phyloP scores from a whole-genome alignment of 2,888 invertebrate genomes.

The Thelaira solivaga region DNA sequence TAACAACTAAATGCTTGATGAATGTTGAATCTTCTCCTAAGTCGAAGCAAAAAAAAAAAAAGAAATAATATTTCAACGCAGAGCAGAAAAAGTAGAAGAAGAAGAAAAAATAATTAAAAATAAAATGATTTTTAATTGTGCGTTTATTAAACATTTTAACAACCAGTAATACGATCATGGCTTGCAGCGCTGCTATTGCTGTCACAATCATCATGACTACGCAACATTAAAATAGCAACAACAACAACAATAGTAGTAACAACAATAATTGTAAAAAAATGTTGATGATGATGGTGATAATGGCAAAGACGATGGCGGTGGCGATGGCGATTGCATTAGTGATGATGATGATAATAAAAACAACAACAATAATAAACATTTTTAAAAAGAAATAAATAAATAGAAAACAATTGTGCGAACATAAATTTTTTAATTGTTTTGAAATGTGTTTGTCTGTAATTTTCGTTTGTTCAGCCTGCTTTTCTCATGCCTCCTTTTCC shows the following conservation, averaged over 20 bases:
- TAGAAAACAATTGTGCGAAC: conserved; percentile 58
- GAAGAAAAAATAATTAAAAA: conserved; percentile 21
- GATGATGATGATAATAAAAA: background rate
- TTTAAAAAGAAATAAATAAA: too few relatives aligned
- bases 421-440: conserved; percentile 49
- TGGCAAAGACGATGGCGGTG: conserved; percentile 12
- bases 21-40: conserved; percentile 33
- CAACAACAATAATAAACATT: too few relatives aligned
- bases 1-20: conserved; percentile 48
- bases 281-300: conserved; percentile 1
- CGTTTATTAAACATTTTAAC: conserved; percentile 59
- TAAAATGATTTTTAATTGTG: conserved; percentile 61
- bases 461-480: too few relatives aligned
- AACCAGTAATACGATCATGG: conserved; percentile 46
- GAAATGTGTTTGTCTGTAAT: conserved; percentile 16
- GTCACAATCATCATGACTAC: conserved; percentile 27
- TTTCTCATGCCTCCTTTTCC: background rate
- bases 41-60: background rate
- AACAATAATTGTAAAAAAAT: too few relatives aligned
- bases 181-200: conserved; percentile 23
- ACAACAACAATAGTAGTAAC: background rate
- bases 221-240: background rate
- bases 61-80: background rate
- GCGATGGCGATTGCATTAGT: conserved; percentile 32
- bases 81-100: conserved; percentile 5